A percentile compares a stretch with the other conserved stretches of the same genome.
phyloP scores from a whole-genome alignment of 2,113 vertebrate species.

The Cyprinus carpio region DNA sequence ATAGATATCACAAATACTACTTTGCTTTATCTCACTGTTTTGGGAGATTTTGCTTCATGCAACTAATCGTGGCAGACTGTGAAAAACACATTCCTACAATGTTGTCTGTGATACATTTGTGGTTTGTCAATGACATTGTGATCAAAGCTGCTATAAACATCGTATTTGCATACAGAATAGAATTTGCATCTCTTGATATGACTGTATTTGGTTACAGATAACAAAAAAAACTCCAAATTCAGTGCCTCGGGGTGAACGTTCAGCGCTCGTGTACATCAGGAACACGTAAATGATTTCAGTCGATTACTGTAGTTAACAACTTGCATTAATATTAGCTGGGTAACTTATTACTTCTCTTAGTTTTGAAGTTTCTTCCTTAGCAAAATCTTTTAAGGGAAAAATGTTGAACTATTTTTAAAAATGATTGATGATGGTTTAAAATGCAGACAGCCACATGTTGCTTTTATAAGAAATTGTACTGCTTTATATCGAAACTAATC shows the following conservation, averaged over 20 bases:
- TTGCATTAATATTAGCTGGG: neutral
- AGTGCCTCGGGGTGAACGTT: conserved; percentile 3
- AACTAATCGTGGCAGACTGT: neutral
- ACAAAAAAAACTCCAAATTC: neutral
- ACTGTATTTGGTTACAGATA: neutral
- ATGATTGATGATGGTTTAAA: neutral
- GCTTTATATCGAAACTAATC: conserved; percentile 13
- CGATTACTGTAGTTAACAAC: neutral
- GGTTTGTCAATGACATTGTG: neutral
- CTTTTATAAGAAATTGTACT: conserved; percentile 18
- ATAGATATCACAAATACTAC: neutral
- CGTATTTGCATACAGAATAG: neutral
- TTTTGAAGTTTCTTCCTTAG: neutral
- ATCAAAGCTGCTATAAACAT: conserved; percentile 23
- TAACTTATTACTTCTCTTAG: neutral
- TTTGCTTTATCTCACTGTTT: neutral
- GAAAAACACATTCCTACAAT: neutral
- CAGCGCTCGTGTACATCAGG: neutral
- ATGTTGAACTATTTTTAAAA: conserved; percentile 25
- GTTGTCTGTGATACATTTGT: neutral
- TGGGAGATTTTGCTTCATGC: neutral
- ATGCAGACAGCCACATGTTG: neutral
- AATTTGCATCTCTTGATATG: conserved; percentile 12
- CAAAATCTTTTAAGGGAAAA: neutral
- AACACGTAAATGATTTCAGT: neutral